These are phyloP conservation scores for Sebastes cheni DNA, from an alignment of 2,797 vertebrate species.

Conservation along the genomic window DNA sequence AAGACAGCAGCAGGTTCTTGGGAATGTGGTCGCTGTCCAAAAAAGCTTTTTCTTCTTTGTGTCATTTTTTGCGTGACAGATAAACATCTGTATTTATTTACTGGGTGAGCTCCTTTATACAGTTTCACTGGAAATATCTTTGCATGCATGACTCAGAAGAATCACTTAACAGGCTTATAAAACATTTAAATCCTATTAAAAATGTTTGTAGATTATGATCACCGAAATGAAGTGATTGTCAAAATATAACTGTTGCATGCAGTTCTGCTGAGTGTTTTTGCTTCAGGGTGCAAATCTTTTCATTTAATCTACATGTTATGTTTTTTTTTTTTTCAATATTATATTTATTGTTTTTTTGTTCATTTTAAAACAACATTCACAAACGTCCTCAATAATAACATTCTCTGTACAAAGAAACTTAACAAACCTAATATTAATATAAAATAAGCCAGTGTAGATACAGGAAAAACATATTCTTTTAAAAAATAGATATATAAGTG, in stretches of 20 bases:
- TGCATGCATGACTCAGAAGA: background rate
- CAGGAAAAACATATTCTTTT: too few relatives aligned
- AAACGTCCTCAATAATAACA: too few relatives aligned
- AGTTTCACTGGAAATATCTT: background rate
- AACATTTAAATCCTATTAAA: background rate
- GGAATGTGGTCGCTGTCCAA: background rate
- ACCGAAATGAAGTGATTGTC: background rate
- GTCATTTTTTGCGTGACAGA: background rate
- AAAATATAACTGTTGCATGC: background rate
- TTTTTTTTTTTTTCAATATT: too few relatives aligned
- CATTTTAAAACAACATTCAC: too few relatives aligned
- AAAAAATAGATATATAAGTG: too few relatives aligned
- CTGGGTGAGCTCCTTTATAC: background rate
- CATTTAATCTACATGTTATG: background rate
- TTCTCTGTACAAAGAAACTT: too few relatives aligned
- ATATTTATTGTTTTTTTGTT: too few relatives aligned
- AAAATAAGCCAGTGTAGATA: too few relatives aligned
- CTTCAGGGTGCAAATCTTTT: background rate
- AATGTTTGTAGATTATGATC: background rate
- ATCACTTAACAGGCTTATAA: background rate
- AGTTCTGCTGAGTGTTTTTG: background rate
- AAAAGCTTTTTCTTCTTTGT: background rate
- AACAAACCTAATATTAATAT: too few relatives aligned
- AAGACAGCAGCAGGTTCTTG: conserved; percentile 52
- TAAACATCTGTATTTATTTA: background rate